Conservation (phyloP, 2,113 vertebrate species). For the Macquaria australasica region DNA sequence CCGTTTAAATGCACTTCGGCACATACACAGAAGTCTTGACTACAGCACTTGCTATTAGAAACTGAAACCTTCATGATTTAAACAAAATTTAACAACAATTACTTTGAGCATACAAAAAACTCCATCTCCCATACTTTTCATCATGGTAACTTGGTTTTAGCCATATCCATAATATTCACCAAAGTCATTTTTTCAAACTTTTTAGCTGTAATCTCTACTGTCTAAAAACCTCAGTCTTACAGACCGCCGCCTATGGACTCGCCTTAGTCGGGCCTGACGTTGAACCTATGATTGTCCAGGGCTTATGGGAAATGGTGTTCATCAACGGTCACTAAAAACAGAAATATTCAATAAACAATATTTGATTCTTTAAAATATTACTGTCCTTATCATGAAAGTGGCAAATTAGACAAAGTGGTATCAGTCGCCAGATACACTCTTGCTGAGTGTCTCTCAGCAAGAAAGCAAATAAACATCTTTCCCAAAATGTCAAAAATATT, state of each 20-base stretch:
- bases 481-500: conserved; percentile 4
- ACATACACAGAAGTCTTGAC: background rate
- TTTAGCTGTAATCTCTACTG: background rate
- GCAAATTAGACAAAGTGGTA: background rate
- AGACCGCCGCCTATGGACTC: background rate
- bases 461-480: background rate
- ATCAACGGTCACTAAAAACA: background rate
- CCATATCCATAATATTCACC: background rate
- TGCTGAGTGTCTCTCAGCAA: no score
- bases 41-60: background rate
- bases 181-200: no score
- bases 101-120: background rate
- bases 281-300: background rate
- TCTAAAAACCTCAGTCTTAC: background rate
- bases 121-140: background rate
- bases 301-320: background rate
- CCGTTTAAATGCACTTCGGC: background rate
- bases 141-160: no score
- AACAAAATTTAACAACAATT: background rate
- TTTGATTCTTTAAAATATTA: background rate
- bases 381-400: background rate
- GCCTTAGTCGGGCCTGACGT: background rate
- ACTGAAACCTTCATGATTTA: background rate
- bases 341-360: background rate
- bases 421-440: no score